These are phyloP conservation scores for Oikopleura albicans DNA, from an alignment of 23 tunicate species.

Conservation along the genomic window DNA sequence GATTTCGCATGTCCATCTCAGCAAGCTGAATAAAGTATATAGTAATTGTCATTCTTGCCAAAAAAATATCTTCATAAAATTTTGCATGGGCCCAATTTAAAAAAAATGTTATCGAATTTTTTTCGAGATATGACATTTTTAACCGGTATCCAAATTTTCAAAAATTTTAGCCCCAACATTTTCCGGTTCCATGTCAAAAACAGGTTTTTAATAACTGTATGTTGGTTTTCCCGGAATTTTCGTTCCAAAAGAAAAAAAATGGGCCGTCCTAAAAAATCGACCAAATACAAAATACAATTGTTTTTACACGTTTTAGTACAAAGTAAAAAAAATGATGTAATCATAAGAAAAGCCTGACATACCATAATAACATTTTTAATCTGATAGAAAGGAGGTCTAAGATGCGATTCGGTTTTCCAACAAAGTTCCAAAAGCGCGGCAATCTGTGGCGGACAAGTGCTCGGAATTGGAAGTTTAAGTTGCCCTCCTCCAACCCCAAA, in stretches of 20 bases:
- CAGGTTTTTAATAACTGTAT: background rate
- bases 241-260: too few species aligned
- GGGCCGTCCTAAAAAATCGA: too few species aligned
- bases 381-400: background rate
- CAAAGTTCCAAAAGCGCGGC: conserved; percentile 18
- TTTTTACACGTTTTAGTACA: too few species aligned
- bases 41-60: background rate
- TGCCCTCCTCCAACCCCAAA: conserved; percentile 26
- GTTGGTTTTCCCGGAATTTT: background rate
- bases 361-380: background rate
- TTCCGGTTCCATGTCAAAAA: background rate
- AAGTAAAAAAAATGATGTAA: background rate
- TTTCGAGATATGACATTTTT: background rate
- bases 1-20: background rate
- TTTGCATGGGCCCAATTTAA: background rate
- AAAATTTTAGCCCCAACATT: too few species aligned
- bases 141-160: background rate
- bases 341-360: background rate
- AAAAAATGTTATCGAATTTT: background rate
- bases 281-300: too few species aligned
- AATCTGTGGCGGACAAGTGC: conserved; percentile 20
- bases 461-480: conserved; percentile 27
- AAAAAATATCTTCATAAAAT: background rate
- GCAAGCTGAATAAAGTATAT: background rate
- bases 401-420: conserved; percentile 17